Evolutionary conservation across 2,888 invertebrate genomes (phyloP), one percentile per base, ranked within the genome.

Genomic region (Pinctada fucata): DNA sequence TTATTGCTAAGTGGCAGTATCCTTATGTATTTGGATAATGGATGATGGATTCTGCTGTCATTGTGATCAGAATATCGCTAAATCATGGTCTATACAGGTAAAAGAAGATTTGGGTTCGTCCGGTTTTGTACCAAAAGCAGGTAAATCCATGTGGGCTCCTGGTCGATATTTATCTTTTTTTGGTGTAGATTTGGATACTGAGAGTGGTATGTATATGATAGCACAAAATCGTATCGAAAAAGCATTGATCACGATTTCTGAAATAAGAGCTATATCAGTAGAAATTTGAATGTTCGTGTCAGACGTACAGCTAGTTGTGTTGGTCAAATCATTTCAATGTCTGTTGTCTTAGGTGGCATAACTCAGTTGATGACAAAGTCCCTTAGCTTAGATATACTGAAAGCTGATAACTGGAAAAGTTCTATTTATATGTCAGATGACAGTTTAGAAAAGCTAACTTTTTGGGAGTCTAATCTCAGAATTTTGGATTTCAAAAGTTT

Each of bases 301-400:
- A 52, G 74, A 52, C 72, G 67, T 45, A 58, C 83, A n/a, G 84
- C 81, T 66, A 81, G 81, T 64, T 58, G 83, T 13, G 82, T 84
- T 8, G 83, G 83, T 8, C 83, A 84, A 71, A 75, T 83, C 5
- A 82, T 81, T 63, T 84, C 82, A 6, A 84, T 83, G 82, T 67
- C 75, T 51, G 67, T 80, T 49, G 85, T 83, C 10, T 49, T 82
- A 45, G 83, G 85, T 13, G 72, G 76, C 63, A 64, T 85, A 13
- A 49, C 75, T 8, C 82, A 83, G 58, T 75, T 83, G n/a, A 85
- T 85, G 83, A 82, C 85, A 0, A 79, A 76, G 63, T 76, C 64
- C 74, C 63, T 83, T 16, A 81, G 76, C 50, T 69, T 82, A 2
- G 78, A 81, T 58, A 75, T 81, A 64, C 49, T 72, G 2, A 45